These are phyloP conservation scores for Galeruca laticollis DNA, from an alignment of 2,888 invertebrate genomes.

Conservation along the genomic window DNA sequence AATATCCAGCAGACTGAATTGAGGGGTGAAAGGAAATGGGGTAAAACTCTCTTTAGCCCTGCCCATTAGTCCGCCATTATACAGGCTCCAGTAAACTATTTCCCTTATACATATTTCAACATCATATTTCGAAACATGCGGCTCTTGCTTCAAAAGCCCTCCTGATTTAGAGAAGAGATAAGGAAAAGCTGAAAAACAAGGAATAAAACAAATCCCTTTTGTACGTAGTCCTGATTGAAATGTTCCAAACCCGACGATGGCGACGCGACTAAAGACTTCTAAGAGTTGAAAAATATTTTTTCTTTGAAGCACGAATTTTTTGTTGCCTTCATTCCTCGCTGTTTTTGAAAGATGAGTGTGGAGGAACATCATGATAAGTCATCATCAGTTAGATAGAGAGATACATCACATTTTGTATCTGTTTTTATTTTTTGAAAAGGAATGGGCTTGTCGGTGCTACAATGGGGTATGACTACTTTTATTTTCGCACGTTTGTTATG, in stretches of 20 bases:
- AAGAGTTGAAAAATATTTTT: slow-evolving; percentile 34
- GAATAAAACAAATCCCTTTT: slow-evolving; percentile 45
- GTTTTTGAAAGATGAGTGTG: slow-evolving; percentile 14
- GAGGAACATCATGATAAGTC: slow-evolving; percentile 24
- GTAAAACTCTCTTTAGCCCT: neutral
- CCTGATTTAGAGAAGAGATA: slow-evolving; percentile 44
- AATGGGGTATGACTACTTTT: neutral
- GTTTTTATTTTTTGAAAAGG: neutral
- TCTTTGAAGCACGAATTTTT: slow-evolving; percentile 18
- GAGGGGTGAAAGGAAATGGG: neutral
- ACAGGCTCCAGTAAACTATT: slow-evolving; percentile 41
- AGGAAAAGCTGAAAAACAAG: slow-evolving; percentile 43
- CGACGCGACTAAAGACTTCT: slow-evolving; percentile 27
- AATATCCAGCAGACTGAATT: neutral
- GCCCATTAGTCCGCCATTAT: slow-evolving; percentile 18
- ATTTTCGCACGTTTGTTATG: neutral
- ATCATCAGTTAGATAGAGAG: slow-evolving; percentile 13
- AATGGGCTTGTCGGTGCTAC: neutral
- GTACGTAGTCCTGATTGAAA: slow-evolving; percentile 44
- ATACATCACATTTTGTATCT: neutral
- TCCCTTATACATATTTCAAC: slow-evolving; percentile 45
- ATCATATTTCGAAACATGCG: slow-evolving; percentile 43
- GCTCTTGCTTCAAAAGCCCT: slow-evolving; percentile 42
- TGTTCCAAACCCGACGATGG: slow-evolving; percentile 34
- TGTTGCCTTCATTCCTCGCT: slow-evolving; percentile 6